These are phyloP conservation scores for Manduca sexta DNA, from an alignment of 1,140 invertebrate species.

Conservation along the genomic window DNA sequence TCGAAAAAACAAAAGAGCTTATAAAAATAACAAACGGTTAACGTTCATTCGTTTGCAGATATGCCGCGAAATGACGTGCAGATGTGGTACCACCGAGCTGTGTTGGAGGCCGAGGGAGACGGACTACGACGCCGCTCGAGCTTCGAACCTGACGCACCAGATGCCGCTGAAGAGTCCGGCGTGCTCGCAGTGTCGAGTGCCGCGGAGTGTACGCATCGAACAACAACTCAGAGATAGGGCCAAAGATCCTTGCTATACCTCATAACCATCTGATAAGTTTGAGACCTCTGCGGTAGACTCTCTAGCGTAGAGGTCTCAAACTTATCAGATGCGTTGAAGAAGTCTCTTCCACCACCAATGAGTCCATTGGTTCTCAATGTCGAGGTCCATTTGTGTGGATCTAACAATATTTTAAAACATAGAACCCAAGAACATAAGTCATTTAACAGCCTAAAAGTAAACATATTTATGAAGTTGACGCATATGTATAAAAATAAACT, in stretches of 20 bases:
- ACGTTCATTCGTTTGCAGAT: constrained; percentile 27
- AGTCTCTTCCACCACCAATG: too few relatives aligned
- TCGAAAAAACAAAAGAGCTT: too few relatives aligned
- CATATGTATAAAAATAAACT: too few relatives aligned
- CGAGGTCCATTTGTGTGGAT: too few relatives aligned
- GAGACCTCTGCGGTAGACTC: neutral
- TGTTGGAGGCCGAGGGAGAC: constrained; percentile 44
- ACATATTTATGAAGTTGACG: too few relatives aligned
- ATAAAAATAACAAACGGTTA: too few relatives aligned
- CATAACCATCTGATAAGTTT: neutral
- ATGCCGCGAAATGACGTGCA: constrained; percentile 56
- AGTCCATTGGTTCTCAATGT: too few relatives aligned
- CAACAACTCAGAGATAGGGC: constrained; percentile 26
- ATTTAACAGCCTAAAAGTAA: too few relatives aligned
- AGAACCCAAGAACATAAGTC: too few relatives aligned
- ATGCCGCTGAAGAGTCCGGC: constrained; percentile 29
- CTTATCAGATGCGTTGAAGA: too few relatives aligned
- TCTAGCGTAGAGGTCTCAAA: too few relatives aligned
- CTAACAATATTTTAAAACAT: too few relatives aligned
- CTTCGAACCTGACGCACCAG: constrained; percentile 39
- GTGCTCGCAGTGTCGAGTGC: constrained; percentile 30
- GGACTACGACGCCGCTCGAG: constrained; percentile 39
- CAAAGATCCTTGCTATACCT: constrained; percentile 13
- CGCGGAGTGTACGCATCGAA: constrained; percentile 40
- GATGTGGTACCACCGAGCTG: constrained; percentile 41